Evolutionary conservation across 2,888 invertebrate species (phyloP).

Genomic region (Meteorus cinctellus): DNA sequence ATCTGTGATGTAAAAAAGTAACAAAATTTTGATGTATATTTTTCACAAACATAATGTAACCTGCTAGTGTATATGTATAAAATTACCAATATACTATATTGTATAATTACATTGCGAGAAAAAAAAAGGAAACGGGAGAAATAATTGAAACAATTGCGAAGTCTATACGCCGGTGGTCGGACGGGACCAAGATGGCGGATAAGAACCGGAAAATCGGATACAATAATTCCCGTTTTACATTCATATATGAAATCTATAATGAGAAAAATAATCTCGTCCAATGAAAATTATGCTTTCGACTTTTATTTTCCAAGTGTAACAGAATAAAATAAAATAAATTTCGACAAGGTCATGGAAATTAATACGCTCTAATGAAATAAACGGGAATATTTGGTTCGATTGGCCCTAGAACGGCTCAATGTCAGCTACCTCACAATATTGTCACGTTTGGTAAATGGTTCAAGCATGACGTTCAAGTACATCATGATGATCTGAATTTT

Average conservation of each 20-base stretch:
- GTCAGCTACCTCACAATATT: slow-evolving; percentile 71
- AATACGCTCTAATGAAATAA: slow-evolving; percentile 43
- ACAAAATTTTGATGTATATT: slow-evolving; percentile 74
- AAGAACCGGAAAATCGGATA: slow-evolving; percentile 65
- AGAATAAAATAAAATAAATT: not conserved
- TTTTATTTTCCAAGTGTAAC: not conserved
- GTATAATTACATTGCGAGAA: slow-evolving; percentile 51
- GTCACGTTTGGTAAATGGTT: slow-evolving; percentile 62
- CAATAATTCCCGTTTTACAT: slow-evolving; percentile 64
- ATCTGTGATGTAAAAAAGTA: slow-evolving; percentile 74
- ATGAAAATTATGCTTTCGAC: not conserved
- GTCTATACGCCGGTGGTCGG: slow-evolving; percentile 67
- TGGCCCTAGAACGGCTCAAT: slow-evolving; percentile 72
- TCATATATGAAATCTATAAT: slow-evolving; percentile 10
- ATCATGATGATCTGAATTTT: slow-evolving; percentile 38
- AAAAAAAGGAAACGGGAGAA: slow-evolving; percentile 39
- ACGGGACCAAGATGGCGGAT: slow-evolving; percentile 72
- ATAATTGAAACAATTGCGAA: slow-evolving; percentile 52
- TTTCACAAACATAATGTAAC: slow-evolving; percentile 73
- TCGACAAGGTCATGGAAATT: slow-evolving; percentile 6
- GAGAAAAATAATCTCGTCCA: not conserved
- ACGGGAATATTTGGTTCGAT: slow-evolving; percentile 67
- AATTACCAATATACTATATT: slow-evolving; percentile 66
- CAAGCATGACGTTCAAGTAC: slow-evolving; percentile 54
- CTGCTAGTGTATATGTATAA: slow-evolving; percentile 73